Conservation (phyloP, 1,140 invertebrate species). For the Aphaenogaster floridana region DNA sequence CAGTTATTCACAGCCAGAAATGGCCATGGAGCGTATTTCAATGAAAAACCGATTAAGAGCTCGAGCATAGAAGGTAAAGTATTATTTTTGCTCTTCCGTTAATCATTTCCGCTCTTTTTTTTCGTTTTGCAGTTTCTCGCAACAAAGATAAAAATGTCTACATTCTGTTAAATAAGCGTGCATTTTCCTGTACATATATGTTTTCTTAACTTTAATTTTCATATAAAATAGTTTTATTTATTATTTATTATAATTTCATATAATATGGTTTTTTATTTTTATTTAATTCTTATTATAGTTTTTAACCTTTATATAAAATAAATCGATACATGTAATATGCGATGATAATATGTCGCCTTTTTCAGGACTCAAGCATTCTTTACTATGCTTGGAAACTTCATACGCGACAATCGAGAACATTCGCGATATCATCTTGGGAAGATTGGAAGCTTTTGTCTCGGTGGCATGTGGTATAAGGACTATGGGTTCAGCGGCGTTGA, state of each 20-base stretch:
- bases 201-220: conserved; percentile 2
- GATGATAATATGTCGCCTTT: background rate
- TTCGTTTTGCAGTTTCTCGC: background rate
- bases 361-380: conserved; percentile 77
- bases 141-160: background rate
- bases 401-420: conserved; percentile 81
- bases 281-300: background rate
- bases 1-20: conserved; percentile 92
- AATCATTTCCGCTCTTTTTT: background rate
- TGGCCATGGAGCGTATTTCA: conserved; percentile 92
- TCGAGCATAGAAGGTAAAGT: conserved; percentile 78
- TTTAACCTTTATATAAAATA: background rate
- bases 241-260: too few relatives aligned
- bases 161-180: background rate
- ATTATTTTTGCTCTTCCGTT: conserved; percentile 13
- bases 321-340: background rate
- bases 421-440: conserved; percentile 79
- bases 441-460: conserved; percentile 82
- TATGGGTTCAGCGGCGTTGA: conserved; percentile 92
- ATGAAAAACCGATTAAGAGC: conserved; percentile 88
- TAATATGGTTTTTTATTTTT: background rate
- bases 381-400: conserved; percentile 82
- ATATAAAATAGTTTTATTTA: background rate
- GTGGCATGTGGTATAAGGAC: conserved; percentile 89
- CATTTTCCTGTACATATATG: background rate